phyloP scores from a whole-genome alignment of 2,797 vertebrate genomes.

The Botia kubotai region DNA sequence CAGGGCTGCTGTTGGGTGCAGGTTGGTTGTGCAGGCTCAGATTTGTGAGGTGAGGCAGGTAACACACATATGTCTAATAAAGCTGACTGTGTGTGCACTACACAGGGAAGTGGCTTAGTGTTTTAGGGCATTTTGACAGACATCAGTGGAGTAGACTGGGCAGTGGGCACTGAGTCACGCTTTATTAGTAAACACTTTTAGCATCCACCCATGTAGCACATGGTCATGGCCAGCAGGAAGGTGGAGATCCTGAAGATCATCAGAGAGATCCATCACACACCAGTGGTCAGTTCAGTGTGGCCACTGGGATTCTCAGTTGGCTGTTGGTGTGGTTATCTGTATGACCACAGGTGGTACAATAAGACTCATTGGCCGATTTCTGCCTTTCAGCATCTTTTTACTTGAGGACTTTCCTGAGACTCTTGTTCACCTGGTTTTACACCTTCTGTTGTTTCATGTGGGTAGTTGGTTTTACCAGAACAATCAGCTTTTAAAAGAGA shows the following conservation, averaged over 20 bases:
- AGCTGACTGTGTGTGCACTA: neutral
- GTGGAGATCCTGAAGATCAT: slow-evolving; percentile 3
- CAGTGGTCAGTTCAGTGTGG: too few species aligned
- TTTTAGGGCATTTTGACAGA: neutral
- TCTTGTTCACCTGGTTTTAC: too few species aligned
- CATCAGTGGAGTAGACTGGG: neutral
- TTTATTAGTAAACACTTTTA: slow-evolving; percentile 24
- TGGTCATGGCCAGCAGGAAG: slow-evolving; percentile 14
- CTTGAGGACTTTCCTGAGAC: too few species aligned
- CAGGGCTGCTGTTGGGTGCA: neutral
- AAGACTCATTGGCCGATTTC: too few species aligned
- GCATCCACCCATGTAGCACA: slow-evolving; percentile 35
- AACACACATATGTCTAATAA: neutral
- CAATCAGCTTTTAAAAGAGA: too few species aligned
- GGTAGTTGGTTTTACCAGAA: too few species aligned
- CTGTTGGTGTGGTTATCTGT: too few species aligned
- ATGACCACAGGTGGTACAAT: too few species aligned
- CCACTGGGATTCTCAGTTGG: too few species aligned
- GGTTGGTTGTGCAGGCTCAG: too few species aligned
- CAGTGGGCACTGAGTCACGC: slow-evolving; percentile 20
- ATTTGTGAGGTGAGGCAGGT: neutral
- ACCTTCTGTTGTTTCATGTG: too few species aligned
- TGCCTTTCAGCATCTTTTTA: too few species aligned
- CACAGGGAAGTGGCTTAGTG: neutral
- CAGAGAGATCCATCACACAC: neutral